Conservation (phyloP, 2,888 invertebrate species). For the Drosophila paramelanica region DNA sequence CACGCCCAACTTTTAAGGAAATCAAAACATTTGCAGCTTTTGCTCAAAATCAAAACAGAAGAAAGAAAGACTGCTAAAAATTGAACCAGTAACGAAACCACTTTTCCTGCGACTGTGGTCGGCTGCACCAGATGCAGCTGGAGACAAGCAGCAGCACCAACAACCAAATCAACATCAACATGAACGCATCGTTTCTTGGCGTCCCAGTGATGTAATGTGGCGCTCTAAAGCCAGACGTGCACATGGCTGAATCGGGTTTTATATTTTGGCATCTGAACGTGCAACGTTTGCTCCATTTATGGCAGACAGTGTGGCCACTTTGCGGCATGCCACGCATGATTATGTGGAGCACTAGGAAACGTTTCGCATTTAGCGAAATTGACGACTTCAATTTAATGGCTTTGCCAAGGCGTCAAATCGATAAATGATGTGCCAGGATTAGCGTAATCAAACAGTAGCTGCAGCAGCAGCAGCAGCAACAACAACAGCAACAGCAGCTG, state of each 20-base stretch:
- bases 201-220: slow-evolving; percentile 69
- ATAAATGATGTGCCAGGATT: slow-evolving; percentile 29
- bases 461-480: slow-evolving; percentile 8
- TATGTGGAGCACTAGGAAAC: slow-evolving; percentile 77
- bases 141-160: slow-evolving; percentile 20
- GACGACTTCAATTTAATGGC: slow-evolving; percentile 48
- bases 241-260: slow-evolving; percentile 44
- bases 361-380: slow-evolving; percentile 48
- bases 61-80: slow-evolving; percentile 40
- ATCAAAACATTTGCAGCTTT: slow-evolving; percentile 51
- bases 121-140: slow-evolving; percentile 25
- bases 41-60: slow-evolving; percentile 21
- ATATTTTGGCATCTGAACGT: slow-evolving; percentile 55
- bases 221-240: slow-evolving; percentile 57
- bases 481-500: neutral
- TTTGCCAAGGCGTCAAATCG: slow-evolving; percentile 35
- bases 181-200: slow-evolving; percentile 71
- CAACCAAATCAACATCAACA: slow-evolving; percentile 50
- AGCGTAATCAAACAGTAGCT: slow-evolving; percentile 51
- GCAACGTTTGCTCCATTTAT: slow-evolving; percentile 71
- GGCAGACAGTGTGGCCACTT: slow-evolving; percentile 61
- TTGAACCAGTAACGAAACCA: slow-evolving; percentile 54
- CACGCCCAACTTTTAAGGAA: slow-evolving; percentile 73
- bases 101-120: slow-evolving; percentile 50
- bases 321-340: slow-evolving; percentile 66